Evolutionary conservation across 2,888 invertebrate genomes (phyloP), one percentile per base, ranked within the genome.

Genomic region (Serripes groenlandicus): DNA sequence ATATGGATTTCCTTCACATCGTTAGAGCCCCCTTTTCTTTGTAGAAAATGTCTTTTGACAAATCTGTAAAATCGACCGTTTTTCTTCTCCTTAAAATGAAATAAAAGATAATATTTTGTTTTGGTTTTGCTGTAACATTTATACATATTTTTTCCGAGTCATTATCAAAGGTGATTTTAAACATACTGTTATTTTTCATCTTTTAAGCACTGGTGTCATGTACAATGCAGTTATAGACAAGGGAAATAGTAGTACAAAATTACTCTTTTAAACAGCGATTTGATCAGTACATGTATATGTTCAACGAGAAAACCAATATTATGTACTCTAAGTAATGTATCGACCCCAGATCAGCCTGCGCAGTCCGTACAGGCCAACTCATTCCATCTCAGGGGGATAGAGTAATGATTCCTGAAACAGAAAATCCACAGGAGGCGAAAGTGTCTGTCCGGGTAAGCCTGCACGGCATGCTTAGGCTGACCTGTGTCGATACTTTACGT

Each of bases 1-100:
- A 90, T 89, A 30, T 83, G 78, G 26, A 90, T 90, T 54, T 86
- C 83, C 70, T 88, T 82, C n/a, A 90, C 90, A 60, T 88, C 84
- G n/a, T 89, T 90, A 9, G 83, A 76, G 56, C 79, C 79, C 1
- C 81, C 78, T 52, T 76, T 83, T 60, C 88, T 37, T 21, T 84
- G 78, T 15, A 87, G 81, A 54, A 90, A 83, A 64, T 89, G 86
- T 32, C 79, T 83, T 64, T 89, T 90, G 15, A 90, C 89, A 69
- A 87, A 89, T 37, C 85, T 88, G 72, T 86, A 87, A 56, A 90
- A 84, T 35, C 84, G 74, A 18, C 88, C 86, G 74, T 88, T 86
- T 37, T 88, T 85, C 70, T 84, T 83, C 18, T 75, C 85, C 89
- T 89, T 73, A 35, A 86, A 76, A 66, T n/a, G 37, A 28, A 56